A percentile compares a stretch with the other conserved stretches of the same genome.
These are phyloP conservation scores for Serripes groenlandicus DNA, from an alignment of 2,888 invertebrate genomes.

Conservation along the genomic window DNA sequence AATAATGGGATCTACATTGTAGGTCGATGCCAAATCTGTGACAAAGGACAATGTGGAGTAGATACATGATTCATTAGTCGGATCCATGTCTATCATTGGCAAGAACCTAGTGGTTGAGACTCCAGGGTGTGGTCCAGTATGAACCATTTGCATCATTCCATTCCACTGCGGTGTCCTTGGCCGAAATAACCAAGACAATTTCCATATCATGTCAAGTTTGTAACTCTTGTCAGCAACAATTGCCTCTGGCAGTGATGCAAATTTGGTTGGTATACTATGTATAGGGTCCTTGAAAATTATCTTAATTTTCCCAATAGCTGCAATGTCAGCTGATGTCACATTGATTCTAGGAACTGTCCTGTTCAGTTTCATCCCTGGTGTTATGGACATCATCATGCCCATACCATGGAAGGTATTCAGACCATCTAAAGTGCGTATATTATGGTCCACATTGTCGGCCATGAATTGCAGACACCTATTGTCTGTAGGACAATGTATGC, in stretches of 20 bases:
- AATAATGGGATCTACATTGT: slow-evolving; percentile 45
- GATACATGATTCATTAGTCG: too few relatives aligned
- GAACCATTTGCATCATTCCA: slow-evolving; percentile 24
- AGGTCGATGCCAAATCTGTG: slow-evolving; percentile 42
- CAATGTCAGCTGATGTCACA: not conserved
- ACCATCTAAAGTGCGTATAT: too few relatives aligned
- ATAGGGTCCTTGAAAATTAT: too few relatives aligned
- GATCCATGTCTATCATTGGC: slow-evolving; percentile 60
- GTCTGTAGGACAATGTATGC: slow-evolving; percentile 24
- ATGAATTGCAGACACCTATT: slow-evolving; percentile 43
- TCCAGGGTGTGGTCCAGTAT: slow-evolving; percentile 17
- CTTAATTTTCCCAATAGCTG: slow-evolving; percentile 1
- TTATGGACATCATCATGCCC: too few relatives aligned
- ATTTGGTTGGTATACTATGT: too few relatives aligned
- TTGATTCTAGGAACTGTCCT: not conserved
- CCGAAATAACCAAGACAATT: slow-evolving; percentile 21
- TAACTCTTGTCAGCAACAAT: slow-evolving; percentile 6
- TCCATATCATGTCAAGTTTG: slow-evolving; percentile 27
- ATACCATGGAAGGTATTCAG: too few relatives aligned
- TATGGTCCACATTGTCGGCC: too few relatives aligned
- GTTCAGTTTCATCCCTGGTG: too few relatives aligned
- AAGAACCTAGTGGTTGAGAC: slow-evolving; percentile 1
- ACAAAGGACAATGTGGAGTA: slow-evolving; percentile 62
- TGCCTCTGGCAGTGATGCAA: too few relatives aligned
- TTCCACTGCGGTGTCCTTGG: not conserved